Conservation (phyloP, 2,113 vertebrate genomes). For the Hippopotamus amphibius region DNA sequence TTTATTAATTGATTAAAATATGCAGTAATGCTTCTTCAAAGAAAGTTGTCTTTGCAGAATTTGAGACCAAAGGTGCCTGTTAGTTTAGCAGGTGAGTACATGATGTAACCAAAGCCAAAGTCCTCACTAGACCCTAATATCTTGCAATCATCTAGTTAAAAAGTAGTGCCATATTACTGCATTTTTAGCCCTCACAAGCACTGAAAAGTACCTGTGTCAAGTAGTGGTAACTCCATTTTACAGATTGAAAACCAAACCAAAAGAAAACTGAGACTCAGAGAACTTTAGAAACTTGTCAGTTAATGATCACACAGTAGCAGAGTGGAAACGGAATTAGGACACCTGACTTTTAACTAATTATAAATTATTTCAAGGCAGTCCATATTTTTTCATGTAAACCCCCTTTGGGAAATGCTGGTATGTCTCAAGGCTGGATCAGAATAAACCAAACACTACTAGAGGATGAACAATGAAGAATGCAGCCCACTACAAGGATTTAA, state of each 20-base stretch:
- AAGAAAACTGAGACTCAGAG: background rate
- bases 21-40: background rate
- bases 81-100: background rate
- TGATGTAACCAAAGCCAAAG: background rate
- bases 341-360: background rate
- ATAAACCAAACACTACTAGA: background rate
- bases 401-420: background rate
- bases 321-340: background rate
- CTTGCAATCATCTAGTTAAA: background rate
- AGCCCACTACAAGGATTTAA: background rate
- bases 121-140: background rate
- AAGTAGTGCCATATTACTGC: too few species aligned
- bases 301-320: background rate
- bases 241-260: background rate
- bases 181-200: background rate
- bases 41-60: background rate
- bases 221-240: background rate
- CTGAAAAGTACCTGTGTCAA: background rate
- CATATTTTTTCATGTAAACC: background rate
- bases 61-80: background rate
- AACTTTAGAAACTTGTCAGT: constrained; percentile 10
- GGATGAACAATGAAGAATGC: background rate
- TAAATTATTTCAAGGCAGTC: background rate
- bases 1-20: constrained; percentile 15
- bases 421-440: background rate